Conservation (phyloP, 2,888 invertebrate genomes). For the Eretmocerus hayati region DNA sequence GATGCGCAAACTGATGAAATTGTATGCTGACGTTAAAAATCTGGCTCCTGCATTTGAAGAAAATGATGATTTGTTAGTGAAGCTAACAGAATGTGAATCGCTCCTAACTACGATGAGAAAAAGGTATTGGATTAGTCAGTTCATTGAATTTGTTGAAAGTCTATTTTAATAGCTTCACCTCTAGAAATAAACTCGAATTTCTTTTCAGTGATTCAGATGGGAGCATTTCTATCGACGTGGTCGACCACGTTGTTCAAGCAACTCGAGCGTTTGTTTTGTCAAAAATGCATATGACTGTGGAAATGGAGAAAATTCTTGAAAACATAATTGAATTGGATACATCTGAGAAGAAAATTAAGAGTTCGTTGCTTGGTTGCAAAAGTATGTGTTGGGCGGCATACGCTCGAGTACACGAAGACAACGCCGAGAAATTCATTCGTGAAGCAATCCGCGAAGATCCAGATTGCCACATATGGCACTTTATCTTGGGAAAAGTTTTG, state of each 20-base stretch:
- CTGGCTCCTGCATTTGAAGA: too few species aligned
- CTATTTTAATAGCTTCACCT: too few species aligned
- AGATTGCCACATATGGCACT: neutral
- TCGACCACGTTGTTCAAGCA: neutral
- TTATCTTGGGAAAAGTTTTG: neutral
- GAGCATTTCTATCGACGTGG: neutral
- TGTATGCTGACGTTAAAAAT: neutral
- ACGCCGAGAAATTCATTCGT: neutral
- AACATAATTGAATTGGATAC: neutral
- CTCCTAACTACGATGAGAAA: neutral
- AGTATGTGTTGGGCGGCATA: neutral
- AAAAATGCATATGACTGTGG: too few species aligned
- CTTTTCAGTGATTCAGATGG: too few species aligned
- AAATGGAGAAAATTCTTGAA: too few species aligned
- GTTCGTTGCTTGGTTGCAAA: neutral
- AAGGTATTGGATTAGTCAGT: neutral
- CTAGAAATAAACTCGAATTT: too few species aligned
- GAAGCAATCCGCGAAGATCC: neutral
- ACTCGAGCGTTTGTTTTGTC: neutral
- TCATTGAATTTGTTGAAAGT: too few species aligned
- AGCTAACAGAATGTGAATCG: neutral
- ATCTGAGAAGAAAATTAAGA: neutral
- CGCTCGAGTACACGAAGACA: neutral
- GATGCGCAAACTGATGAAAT: neutral
- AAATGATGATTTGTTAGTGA: neutral